phyloP scores from a whole-genome alignment of 2,888 invertebrate genomes.

The Catocala fraxini region DNA sequence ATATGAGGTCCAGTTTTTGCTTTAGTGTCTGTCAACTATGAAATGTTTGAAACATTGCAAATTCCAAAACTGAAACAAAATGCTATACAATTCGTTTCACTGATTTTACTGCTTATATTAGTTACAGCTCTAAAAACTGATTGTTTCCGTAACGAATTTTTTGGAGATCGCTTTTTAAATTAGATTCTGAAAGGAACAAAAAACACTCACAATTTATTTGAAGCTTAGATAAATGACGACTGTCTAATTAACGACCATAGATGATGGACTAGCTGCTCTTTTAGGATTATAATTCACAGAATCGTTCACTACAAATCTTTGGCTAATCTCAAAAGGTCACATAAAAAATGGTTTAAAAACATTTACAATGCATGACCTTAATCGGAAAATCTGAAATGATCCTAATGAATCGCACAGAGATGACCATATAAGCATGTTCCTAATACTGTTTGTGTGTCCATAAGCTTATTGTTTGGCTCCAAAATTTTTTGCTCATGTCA shows the following conservation, averaged over 20 bases:
- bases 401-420: constrained; percentile 49
- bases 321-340: constrained; percentile 13
- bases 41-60: neutral
- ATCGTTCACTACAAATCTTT: constrained; percentile 7
- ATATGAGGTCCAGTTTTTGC: neutral
- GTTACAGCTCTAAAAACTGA: neutral
- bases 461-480: constrained; percentile 53
- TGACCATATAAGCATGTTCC: constrained; percentile 47
- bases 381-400: constrained; percentile 42
- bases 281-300: constrained; percentile 6
- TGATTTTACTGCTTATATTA: neutral
- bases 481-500: constrained; percentile 55
- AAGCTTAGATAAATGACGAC: neutral
- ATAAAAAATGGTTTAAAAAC: constrained; percentile 17
- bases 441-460: constrained; percentile 44
- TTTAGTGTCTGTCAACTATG: neutral
- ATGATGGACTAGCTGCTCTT: constrained; percentile 4
- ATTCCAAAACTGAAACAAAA: neutral
- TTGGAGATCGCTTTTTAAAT: neutral
- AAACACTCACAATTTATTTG: neutral
- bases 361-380: constrained; percentile 40
- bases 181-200: constrained; percentile 1
- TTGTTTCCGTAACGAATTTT: constrained; percentile 5
- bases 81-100: constrained; percentile 6
- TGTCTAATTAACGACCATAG: constrained; percentile 6